Conservation (phyloP, 2,888 invertebrate species). For the Eupithecia exiguata region DNA sequence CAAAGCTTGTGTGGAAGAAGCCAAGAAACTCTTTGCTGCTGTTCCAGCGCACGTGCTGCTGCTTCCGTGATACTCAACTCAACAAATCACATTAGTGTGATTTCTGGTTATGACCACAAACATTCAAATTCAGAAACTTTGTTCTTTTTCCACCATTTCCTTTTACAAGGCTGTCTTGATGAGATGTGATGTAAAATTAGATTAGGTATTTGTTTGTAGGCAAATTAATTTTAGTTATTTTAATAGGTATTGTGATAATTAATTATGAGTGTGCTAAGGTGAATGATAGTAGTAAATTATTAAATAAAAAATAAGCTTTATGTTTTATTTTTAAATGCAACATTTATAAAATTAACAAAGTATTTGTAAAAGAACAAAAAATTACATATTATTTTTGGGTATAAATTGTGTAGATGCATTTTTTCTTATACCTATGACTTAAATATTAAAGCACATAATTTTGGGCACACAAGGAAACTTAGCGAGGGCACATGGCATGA, state of each 20-base stretch:
- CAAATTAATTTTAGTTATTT: slow-evolving; percentile 44
- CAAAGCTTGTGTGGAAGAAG: slow-evolving; percentile 72
- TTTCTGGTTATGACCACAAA: neutral
- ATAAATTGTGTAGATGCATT: slow-evolving; percentile 1
- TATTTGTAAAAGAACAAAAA: neutral
- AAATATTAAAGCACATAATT: slow-evolving; percentile 25
- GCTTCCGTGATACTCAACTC: slow-evolving; percentile 49
- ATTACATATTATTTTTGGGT: neutral
- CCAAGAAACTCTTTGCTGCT: slow-evolving; percentile 75
- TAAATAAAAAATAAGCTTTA: slow-evolving; percentile 47
- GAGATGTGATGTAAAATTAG: slow-evolving; percentile 38
- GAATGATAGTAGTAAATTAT: slow-evolving; percentile 52
- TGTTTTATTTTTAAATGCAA: slow-evolving; percentile 25
- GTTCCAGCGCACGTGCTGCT: slow-evolving; percentile 66
- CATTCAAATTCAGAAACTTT: neutral
- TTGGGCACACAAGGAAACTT: slow-evolving; percentile 52
- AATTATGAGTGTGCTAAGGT: slow-evolving; percentile 45
- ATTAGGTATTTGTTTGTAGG: slow-evolving; percentile 56
- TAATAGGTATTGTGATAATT: slow-evolving; percentile 62
- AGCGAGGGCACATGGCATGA: slow-evolving; percentile 96
- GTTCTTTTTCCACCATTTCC: slow-evolving; percentile 24
- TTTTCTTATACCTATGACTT: slow-evolving; percentile 11
- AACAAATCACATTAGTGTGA: slow-evolving; percentile 23
- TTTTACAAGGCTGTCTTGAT: neutral
- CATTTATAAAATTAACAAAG: slow-evolving; percentile 14